Evolutionary conservation across 2,797 vertebrate genomes (phyloP).

Genomic region (Caiman crocodilus): DNA sequence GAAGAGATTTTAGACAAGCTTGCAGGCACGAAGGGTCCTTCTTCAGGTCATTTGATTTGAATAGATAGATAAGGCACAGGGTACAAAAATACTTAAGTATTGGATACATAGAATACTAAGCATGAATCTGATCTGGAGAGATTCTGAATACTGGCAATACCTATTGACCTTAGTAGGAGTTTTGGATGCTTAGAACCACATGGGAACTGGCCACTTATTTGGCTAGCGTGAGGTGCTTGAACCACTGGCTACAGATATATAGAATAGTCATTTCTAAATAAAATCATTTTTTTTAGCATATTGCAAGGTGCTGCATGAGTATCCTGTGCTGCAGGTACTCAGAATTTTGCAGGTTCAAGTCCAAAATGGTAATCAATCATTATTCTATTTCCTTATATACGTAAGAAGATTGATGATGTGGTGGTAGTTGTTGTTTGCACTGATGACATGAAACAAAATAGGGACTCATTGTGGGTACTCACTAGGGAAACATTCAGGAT

Average conservation of each 20-base stretch:
- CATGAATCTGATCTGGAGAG: background rate
- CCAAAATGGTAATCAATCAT: background rate
- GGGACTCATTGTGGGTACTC: background rate
- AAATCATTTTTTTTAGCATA: background rate
- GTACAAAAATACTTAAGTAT: background rate
- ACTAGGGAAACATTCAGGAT: no score
- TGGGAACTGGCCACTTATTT: background rate
- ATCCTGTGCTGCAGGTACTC: background rate
- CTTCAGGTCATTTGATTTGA: background rate
- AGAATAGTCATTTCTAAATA: background rate
- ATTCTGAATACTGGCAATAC: background rate
- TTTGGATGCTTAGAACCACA: background rate
- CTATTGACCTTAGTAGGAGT: background rate
- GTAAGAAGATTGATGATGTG: no score
- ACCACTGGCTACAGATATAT: background rate
- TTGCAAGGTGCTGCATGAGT: background rate
- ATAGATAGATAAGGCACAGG: background rate
- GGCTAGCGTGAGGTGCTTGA: background rate
- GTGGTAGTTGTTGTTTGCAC: background rate
- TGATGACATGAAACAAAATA: background rate
- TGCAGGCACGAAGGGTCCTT: no score
- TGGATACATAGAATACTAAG: background rate
- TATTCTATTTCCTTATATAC: background rate
- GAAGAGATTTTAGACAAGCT: no score
- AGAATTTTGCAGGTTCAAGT: background rate